These are phyloP conservation scores for Stegophylla sp. DNA, from an alignment of 2,888 invertebrate genomes.

Conservation along the genomic window DNA sequence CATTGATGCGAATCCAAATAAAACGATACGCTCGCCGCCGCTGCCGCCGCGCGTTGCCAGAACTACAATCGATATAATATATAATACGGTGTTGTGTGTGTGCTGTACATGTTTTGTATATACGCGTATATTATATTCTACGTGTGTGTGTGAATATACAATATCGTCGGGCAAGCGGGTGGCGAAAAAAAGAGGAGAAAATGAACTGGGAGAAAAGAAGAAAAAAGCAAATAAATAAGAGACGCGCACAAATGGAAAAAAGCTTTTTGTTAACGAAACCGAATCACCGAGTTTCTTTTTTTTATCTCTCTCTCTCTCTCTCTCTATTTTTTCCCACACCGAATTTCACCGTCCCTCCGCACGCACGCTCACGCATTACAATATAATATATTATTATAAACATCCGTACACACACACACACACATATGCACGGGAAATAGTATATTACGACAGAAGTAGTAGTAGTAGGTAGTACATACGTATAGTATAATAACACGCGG, in stretches of 20 bases:
- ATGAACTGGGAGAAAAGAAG: slow-evolving; percentile 1
- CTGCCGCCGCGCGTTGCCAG: background rate
- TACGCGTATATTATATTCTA: background rate
- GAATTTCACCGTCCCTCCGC: background rate
- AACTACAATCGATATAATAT: slow-evolving; percentile 12
- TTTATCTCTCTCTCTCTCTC: background rate
- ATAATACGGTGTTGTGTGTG: too few relatives aligned
- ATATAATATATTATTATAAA: too few relatives aligned
- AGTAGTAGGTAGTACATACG: too few relatives aligned
- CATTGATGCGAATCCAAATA: slow-evolving; percentile 32
- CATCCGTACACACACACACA: background rate
- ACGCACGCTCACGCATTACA: too few relatives aligned
- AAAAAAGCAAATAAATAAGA: slow-evolving; percentile 48
- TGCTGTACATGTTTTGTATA: background rate
- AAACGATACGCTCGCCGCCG: slow-evolving; percentile 14
- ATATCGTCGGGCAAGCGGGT: slow-evolving; percentile 2
- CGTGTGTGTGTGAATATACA: slow-evolving; percentile 2
- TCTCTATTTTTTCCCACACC: background rate
- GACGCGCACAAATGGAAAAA: slow-evolving; percentile 46
- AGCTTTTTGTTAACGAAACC: slow-evolving; percentile 52
- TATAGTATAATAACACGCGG: background rate
- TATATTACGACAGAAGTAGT: background rate
- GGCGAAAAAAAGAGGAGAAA: background rate
- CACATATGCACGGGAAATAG: too few relatives aligned
- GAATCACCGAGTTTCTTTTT: slow-evolving; percentile 45